phyloP scores from a whole-genome alignment of 2,888 invertebrate species.

The Epinotia ramella region DNA sequence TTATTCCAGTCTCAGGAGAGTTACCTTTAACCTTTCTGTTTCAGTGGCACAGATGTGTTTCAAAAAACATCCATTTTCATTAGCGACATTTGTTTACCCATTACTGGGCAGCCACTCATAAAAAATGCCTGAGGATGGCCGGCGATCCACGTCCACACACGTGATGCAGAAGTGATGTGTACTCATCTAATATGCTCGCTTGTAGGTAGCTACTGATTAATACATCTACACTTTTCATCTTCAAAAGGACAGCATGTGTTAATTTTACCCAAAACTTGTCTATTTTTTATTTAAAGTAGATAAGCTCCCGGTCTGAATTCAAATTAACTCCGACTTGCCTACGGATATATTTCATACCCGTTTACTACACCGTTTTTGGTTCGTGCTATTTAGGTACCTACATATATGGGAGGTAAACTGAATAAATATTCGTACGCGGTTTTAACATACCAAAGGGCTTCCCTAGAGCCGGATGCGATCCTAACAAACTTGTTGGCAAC shows the following conservation, averaged over 20 bases:
- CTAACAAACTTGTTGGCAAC: conserved; percentile 36
- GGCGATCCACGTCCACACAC: conserved; percentile 2
- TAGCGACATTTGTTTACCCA: conserved; percentile 27
- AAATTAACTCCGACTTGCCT: neutral
- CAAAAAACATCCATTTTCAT: conserved; percentile 28
- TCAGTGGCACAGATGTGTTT: conserved; percentile 20
- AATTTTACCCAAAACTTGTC: neutral
- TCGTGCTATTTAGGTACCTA: neutral
- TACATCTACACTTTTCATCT: neutral
- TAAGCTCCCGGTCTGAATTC: too few relatives aligned
- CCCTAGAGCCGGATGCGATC: conserved; percentile 17
- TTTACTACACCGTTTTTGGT: neutral
- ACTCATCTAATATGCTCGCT: conserved; percentile 19
- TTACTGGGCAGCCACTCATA: conserved; percentile 36
- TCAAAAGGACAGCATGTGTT: neutral
- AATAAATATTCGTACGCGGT: neutral
- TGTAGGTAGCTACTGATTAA: neutral
- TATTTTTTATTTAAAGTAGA: too few relatives aligned
- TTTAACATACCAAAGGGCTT: conserved; percentile 25
- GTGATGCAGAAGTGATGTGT: conserved; percentile 18
- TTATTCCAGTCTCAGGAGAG: neutral
- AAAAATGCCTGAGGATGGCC: conserved; percentile 34
- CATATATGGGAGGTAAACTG: too few relatives aligned
- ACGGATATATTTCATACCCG: neutral
- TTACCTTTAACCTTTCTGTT: neutral